Base-by-base conservation (phyloP, 2,888 invertebrate species). In the Dryobota labecula region DNA sequence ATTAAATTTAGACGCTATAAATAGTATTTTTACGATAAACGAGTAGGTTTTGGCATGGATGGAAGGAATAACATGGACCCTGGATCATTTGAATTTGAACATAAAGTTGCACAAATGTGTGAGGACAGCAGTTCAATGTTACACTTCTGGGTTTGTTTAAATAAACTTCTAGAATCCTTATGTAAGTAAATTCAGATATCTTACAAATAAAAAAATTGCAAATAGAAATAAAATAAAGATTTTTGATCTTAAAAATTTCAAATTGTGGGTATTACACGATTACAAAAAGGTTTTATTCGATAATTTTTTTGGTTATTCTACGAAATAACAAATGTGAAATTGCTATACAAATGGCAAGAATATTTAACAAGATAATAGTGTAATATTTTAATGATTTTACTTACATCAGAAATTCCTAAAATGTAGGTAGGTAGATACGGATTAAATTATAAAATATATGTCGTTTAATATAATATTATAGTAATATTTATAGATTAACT, bases 41-140 rank as follows among this genome's bases (percentile, higher is more conserved):
- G 66, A 60, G 70, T 84, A 72, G 68, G 73, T 73, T 80, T 83
- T 85, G 84, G 85, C 79, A 60, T 82, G 73, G 77, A 80, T 91
- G 92, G 92, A 92, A 91, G 91, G 91, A 92, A 87, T 91, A 80
- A 66, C 79, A 80, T 92, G 92, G 92, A 90, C 92, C 92, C 91
- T 87, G 87, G 84, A 86, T 86, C 73, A 79, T 82, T 70, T 61
- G 71, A 76, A 61, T 73, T 74, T 38, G n/a, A 76, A 78, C 63
- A 57, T 33, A 70, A 80, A 66, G 11, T 64, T 70, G 41, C 61
- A 70, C 60, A 73, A 75, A 68, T 57, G 15, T 27, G 11, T 58
- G 51, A 60, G 53, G 58, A 66, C 36, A 47, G 20, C 18, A 20
- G 33, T 41, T 58, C 18, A 67, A 58, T 62, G 13, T 66, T 51